These are phyloP conservation scores for Cuniculus paca DNA, from an alignment of 2,797 vertebrate species.

Conservation along the genomic window DNA sequence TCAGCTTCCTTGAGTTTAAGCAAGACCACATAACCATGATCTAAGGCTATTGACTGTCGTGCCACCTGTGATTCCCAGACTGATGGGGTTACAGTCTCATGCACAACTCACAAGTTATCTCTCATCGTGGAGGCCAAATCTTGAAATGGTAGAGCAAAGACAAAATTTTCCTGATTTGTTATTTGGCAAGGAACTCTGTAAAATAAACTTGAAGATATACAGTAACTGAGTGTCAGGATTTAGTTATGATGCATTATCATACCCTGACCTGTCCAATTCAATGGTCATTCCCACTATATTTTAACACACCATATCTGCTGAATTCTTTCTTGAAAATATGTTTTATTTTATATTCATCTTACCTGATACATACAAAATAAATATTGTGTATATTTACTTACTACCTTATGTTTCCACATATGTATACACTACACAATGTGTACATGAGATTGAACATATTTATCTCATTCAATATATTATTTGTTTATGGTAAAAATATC, in stretches of 20 bases:
- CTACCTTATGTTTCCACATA: not conserved
- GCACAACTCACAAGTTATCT: not conserved
- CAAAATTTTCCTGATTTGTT: no score
- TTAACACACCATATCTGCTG: not conserved
- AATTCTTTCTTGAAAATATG: not conserved
- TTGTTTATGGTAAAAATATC: not conserved
- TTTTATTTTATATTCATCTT: not conserved
- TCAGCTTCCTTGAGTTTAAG: not conserved
- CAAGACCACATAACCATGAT: no score
- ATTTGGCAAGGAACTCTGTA: not conserved
- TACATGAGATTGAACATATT: not conserved
- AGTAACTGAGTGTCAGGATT: not conserved
- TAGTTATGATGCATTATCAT: not conserved
- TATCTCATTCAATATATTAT: no score
- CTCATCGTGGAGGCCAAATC: not conserved
- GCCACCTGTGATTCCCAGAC: not conserved
- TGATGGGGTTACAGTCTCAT: not conserved
- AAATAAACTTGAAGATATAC: not conserved
- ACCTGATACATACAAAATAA: not conserved
- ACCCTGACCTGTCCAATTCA: not conserved
- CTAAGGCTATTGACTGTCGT: not conserved
- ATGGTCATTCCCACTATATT: not conserved
- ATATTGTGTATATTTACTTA: not conserved
- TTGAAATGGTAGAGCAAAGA: not conserved
- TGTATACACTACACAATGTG: not conserved